phyloP scores from a whole-genome alignment of 2,113 vertebrate genomes.

The Cavia aperea region DNA sequence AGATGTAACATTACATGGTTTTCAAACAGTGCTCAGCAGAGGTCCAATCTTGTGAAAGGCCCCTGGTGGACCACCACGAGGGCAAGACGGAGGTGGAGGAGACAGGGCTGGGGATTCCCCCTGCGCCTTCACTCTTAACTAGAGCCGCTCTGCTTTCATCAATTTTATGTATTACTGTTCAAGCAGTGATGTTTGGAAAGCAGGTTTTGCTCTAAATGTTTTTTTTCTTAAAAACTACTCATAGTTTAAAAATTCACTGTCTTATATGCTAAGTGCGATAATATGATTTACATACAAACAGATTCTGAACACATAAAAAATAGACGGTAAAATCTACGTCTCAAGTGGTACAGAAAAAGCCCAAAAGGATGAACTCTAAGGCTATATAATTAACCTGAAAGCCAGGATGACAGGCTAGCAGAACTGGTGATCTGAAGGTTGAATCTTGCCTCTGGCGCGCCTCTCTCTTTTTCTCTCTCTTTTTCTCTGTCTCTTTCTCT shows the following conservation, averaged over 20 bases:
- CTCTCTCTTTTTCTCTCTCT: neutral
- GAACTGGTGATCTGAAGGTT: neutral
- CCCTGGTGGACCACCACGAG: neutral
- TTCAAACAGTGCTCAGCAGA: neutral
- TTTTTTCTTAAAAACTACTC: neutral
- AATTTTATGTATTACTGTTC: neutral
- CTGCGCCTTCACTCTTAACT: neutral
- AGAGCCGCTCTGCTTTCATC: neutral
- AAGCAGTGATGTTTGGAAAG: constrained; percentile 33
- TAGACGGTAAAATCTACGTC: neutral
- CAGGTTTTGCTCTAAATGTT: neutral
- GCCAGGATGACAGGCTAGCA: too few species aligned
- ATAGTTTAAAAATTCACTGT: neutral
- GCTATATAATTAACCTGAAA: neutral
- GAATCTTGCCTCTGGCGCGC: neutral
- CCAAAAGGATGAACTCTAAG: neutral
- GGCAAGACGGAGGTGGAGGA: neutral
- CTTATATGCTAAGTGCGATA: neutral
- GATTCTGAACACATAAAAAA: neutral
- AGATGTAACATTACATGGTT: neutral
- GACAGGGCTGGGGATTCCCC: neutral
- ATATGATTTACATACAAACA: neutral
- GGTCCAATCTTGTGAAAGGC: neutral
- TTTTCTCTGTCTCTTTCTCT: neutral
- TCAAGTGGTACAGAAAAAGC: neutral